Base-by-base conservation (phyloP, 2,797 vertebrate genomes). In the Coranthus polyacanthus region DNA sequence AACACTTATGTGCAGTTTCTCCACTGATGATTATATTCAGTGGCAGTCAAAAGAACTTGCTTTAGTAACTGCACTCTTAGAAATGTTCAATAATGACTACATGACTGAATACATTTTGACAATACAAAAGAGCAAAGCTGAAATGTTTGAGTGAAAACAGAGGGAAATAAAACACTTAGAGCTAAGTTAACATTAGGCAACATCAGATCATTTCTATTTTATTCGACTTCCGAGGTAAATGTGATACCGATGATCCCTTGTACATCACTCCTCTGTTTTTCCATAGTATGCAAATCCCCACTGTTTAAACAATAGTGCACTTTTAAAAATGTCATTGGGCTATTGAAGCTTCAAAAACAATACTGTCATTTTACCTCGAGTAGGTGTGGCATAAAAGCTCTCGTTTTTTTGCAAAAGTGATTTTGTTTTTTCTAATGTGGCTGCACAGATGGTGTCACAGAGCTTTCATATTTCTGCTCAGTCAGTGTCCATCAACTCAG, bases 1-100 rank as follows among this genome's bases (percentile, higher is more conserved):
- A 77, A 79, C 73, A 78, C 71, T 85, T 69, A 76, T 73, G 49
- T 62, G 60, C 47, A 11, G 16, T 78, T 72, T 75, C 56, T 54
- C 61, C 56, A 58, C 68, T 79, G 78, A 82, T 83, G 78, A 91
- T 88, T 89, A 51, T 70, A 72, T 88, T 87, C 72, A 73, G 37
- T 74, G 67, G 61, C 72, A 78, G 73, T 81, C 71, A 84, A 78
- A 83, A 72, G 64, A 85, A 78, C 56, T 73, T 66, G 42, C 74
- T 85, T 86, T 80, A 42, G 29, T 59, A 68, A 73, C 57, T 26
- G 60, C 51, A 69, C 58, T 60, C 72, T 79, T 60, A 41, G 69
- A 82, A 78, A 70, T 62, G 57, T 69, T 72, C n/a, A 65, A 46
- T 54, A 43, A 75, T 71, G 21, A 81, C 71, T 47, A 50, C 20